Base-by-base conservation (phyloP, 2,113 vertebrate species). In the Poeciliopsis prolifica region DNA sequence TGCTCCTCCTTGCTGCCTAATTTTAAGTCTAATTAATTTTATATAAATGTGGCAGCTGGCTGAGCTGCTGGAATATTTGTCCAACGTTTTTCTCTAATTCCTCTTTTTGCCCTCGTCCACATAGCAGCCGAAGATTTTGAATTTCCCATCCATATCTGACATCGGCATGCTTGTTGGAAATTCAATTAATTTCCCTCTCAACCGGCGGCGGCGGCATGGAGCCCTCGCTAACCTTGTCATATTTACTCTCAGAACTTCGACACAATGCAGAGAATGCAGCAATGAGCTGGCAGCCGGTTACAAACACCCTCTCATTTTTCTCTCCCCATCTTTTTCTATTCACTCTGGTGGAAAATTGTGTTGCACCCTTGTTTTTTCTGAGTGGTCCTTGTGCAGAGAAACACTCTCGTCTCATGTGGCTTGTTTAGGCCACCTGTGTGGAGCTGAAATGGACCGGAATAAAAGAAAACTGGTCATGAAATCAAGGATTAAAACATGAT, bases 161-260 rank as follows among this genome's bases (percentile, higher is more conserved):
- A 88, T 89, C 88, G 83, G 78, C 72, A 70, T 81, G 79, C 85
- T 85, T 4, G 69, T 80, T 87, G 83, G 54, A 88, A 84, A 90
- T 89, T 89, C 74, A 85, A 90, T 91, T 89, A 90, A 86, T 87
- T 86, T 81, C 69, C 54, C 70, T 78, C 84, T 61, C 83, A 81
- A 75, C 72, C 70, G 19, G 30, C 69, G 77, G 74, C 29, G 30
- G 85, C 71, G 78, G 74, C 24, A 33, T 74, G 76, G 35, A 84
- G 87, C 68, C 77, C 73, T 72, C 83, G 78, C 77, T 82, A 86
- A 87, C 86, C 85, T 81, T 75, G 83, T 79, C 77, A 76, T 90
- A 88, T 86, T 90, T 87, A 66, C 78, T 83, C 73, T 83, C 65
- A 65, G 26, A 82, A 63, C 68, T 70, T 75, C 68, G 22, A 77